Conservation (phyloP, 2,797 vertebrate species). For the Gymnothorax javanicus region DNA sequence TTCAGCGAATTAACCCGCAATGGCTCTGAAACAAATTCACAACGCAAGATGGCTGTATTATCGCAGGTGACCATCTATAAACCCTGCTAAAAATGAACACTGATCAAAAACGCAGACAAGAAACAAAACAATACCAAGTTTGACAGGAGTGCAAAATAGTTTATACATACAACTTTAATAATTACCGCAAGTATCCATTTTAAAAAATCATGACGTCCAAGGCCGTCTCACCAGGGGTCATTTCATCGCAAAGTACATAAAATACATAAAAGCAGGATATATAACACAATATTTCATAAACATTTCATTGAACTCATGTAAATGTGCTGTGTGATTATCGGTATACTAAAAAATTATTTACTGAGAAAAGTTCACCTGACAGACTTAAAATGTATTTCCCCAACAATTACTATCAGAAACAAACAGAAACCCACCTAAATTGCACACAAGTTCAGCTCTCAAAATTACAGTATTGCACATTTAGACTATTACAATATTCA, state of each 20-base stretch:
- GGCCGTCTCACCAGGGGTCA: background rate
- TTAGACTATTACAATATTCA: background rate
- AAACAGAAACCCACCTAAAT: background rate
- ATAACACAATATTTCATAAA: background rate
- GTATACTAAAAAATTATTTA: background rate
- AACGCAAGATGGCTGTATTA: background rate
- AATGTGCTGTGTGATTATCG: background rate
- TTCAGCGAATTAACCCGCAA: constrained; percentile 48
- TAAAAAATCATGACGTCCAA: background rate
- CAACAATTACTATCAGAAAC: background rate
- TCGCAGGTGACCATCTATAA: background rate
- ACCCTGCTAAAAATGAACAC: background rate
- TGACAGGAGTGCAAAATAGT: background rate
- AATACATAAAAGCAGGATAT: background rate
- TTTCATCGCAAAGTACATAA: background rate
- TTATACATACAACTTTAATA: background rate
- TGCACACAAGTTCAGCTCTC: background rate
- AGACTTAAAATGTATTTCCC: background rate
- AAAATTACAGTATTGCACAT: background rate
- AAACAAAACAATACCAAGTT: background rate
- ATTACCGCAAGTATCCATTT: background rate
- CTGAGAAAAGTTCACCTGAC: background rate
- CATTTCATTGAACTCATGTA: background rate
- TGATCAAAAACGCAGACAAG: background rate
- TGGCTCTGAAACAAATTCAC: constrained; percentile 38